Evolutionary conservation across 2,113 vertebrate species (phyloP), one percentile per base, ranked within the genome.

Genomic region (Zeus faber): DNA sequence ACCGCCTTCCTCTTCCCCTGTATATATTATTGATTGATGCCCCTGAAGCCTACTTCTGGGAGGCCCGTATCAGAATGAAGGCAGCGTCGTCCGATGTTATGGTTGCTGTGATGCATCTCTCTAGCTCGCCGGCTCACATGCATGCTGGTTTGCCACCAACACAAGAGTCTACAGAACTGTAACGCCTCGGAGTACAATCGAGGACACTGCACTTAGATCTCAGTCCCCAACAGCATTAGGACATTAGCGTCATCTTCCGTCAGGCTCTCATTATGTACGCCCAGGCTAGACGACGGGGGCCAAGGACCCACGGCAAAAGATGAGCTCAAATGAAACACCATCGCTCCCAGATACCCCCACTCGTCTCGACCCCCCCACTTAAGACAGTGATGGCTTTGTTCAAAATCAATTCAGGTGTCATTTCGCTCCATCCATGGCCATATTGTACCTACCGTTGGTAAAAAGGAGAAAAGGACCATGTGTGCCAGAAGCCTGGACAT

Each of bases 241-340:
- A 69, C 75, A 82, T 84, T 79, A 84, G 69, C 24, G 58, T 73
- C 77, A 74, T 62, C 58, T 72, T 79, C 69, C 70, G 69, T 80
- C 60, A 74, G 70, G 73, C 33, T 67, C 63, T 76, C 57, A 70
- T 84, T n/a, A n/a, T n/a, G n/a, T n/a, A n/a, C n/a, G n/a, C n/a
- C n/a, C n/a, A n/a, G n/a, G n/a, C 66, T 58, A 18, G 31, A 44
- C 53, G 45, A 24, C 54, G 41, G 17, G 41, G 25, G 40, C 65
- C 54, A 54, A 54, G 54, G 59, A 49, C 58, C 25, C 46, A 55
- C 60, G 62, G 58, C 49, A 14, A 17, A 24, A 18, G 59, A 22
- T 41, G 14, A 59, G 52, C n/a, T n/a, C n/a, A n/a, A n/a, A n/a
- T n/a, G n/a, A n/a, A n/a, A n/a, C n/a, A n/a, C n/a, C n/a, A n/a